phyloP scores from a whole-genome alignment of 2,888 invertebrate genomes.

The Iselma pallidipennis region DNA sequence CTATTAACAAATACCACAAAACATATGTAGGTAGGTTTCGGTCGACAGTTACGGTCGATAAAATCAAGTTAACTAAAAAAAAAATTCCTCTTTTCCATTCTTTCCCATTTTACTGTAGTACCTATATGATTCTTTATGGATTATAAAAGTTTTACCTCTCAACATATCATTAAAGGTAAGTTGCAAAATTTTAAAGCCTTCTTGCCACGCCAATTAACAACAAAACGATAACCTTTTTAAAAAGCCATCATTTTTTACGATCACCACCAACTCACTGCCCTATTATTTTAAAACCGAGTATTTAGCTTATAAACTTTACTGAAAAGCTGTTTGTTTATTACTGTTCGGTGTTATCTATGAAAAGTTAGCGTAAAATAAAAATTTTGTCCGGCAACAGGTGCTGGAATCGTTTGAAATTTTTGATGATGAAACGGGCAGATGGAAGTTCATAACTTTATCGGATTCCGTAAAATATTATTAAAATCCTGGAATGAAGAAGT shows the following conservation, averaged over 20 bases:
- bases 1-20: neutral
- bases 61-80: neutral
- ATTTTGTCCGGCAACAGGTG: neutral
- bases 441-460: no score
- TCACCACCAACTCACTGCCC: neutral
- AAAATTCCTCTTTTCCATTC: neutral
- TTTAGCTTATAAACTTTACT: no score
- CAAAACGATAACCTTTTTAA: neutral
- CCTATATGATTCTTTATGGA: neutral
- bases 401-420: neutral
- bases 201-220: neutral
- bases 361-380: no score
- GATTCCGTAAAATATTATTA: no score
- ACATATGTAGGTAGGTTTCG: neutral
- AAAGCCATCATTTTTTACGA: neutral
- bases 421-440: neutral
- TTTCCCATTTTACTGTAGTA: neutral
- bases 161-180: neutral
- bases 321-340: no score
- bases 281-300: neutral
- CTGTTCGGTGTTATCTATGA: no score
- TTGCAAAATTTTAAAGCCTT: neutral
- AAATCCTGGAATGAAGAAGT: neutral
- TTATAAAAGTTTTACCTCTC: neutral
- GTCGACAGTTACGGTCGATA: slow-evolving; percentile 1